Evolutionary conservation across 92 coral and sea anemone species (phyloP).

Genomic region (Epizoanthus rinbou): DNA sequence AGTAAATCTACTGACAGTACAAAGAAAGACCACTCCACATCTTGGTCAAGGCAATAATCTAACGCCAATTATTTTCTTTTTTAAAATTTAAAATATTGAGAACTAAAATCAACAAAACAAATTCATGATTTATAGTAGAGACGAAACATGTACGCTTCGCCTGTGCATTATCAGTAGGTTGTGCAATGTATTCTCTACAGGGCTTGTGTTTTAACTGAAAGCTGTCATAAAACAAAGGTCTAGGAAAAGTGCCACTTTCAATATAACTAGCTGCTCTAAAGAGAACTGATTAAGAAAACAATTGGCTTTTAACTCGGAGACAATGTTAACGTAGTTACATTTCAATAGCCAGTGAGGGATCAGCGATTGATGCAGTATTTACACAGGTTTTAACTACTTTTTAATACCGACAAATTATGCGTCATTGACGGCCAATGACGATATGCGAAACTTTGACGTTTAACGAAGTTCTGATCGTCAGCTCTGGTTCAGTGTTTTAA

Average conservation of each 20-base stretch:
- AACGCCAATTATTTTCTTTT: not conserved
- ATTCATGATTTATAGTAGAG: not conserved
- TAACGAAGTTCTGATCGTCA: too few relatives aligned
- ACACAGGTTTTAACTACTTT: not conserved
- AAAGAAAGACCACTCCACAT: not conserved
- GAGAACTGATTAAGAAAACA: not conserved
- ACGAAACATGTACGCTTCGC: not conserved
- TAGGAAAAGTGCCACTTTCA: not conserved
- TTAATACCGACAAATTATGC: not conserved
- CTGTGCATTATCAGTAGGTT: not conserved
- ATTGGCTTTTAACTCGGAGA: conserved; percentile 7
- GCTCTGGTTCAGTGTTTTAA: too few relatives aligned
- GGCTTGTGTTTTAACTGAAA: not conserved
- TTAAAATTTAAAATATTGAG: conserved; percentile 8
- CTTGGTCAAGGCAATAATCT: conserved; percentile 8
- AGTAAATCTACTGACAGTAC: not conserved
- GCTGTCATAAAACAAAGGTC: not conserved
- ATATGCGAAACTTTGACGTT: too few relatives aligned
- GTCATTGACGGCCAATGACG: too few relatives aligned
- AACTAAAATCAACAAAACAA: not conserved
- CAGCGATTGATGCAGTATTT: not conserved
- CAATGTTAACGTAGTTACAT: not conserved
- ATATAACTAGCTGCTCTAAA: conserved; percentile 14
- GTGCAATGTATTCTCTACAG: not conserved
- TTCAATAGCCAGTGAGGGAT: conserved; percentile 4